These are phyloP conservation scores for Philypnodon macrostomus DNA, from an alignment of 2,797 vertebrate species.

Conservation along the genomic window DNA sequence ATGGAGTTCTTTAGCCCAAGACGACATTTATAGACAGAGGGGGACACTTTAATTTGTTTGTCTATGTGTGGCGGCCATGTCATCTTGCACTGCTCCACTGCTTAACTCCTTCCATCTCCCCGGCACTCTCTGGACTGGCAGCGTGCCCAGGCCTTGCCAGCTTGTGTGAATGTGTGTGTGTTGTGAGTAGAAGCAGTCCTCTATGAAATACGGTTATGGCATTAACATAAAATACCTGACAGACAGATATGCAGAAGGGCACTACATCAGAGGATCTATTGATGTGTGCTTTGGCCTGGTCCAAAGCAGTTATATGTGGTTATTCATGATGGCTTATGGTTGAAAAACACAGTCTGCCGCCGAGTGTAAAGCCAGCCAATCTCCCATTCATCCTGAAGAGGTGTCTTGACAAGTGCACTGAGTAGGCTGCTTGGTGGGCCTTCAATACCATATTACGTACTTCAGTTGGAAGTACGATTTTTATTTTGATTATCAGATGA, in stretches of 20 bases:
- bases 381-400: constrained; percentile 33
- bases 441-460: constrained; percentile 18
- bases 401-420: constrained; percentile 31
- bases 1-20: constrained; percentile 48
- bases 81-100: constrained; percentile 39
- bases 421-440: constrained; percentile 26
- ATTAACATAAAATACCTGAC: constrained; percentile 48
- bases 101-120: constrained; percentile 53
- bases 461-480: constrained; percentile 5
- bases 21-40: constrained; percentile 70
- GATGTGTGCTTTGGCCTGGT: constrained; percentile 43
- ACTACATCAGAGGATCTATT: constrained; percentile 41
- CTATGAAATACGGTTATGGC: constrained; percentile 45
- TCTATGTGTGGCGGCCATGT: constrained; percentile 54
- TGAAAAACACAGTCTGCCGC: constrained; percentile 36
- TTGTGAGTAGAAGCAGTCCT: constrained; percentile 32
- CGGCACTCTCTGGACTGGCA: constrained; percentile 53
- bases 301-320: constrained; percentile 35
- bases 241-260: constrained; percentile 40
- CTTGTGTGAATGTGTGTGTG: constrained; percentile 36
- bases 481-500: too few species aligned
- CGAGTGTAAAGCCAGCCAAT: constrained; percentile 33
- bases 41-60: constrained; percentile 69
- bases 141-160: constrained; percentile 42
- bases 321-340: constrained; percentile 33